These are phyloP conservation scores for Piscicola geometra DNA, from an alignment of 2,888 invertebrate species.

Conservation along the genomic window DNA sequence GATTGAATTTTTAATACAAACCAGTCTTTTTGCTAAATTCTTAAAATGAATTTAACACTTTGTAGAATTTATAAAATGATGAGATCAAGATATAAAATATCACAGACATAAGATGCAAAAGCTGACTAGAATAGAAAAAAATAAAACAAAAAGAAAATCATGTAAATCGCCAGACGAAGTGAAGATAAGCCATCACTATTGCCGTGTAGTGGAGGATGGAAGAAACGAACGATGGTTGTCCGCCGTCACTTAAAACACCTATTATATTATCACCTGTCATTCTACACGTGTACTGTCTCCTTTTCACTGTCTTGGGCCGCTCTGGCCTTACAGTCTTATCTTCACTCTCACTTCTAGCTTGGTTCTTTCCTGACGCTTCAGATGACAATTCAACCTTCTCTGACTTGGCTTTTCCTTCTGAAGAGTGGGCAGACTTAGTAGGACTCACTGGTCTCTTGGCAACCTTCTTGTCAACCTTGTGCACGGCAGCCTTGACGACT, in stretches of 20 bases:
- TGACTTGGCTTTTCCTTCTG: background rate
- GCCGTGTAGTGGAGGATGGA: too few species aligned
- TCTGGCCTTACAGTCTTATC: background rate
- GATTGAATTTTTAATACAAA: too few species aligned
- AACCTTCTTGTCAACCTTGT: background rate
- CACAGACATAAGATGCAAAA: background rate
- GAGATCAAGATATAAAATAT: slow-evolving; percentile 3
- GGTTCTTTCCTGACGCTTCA: too few species aligned
- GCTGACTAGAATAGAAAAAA: background rate
- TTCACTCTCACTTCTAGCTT: background rate
- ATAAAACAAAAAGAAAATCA: background rate
- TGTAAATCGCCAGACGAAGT: background rate
- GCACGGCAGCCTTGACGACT: background rate
- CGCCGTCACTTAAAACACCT: too few species aligned
- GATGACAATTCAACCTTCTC: too few species aligned
- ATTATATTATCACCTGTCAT: slow-evolving; percentile 12
- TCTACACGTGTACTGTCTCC: slow-evolving; percentile 5
- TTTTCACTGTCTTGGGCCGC: slow-evolving; percentile 10
- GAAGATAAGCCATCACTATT: too few species aligned
- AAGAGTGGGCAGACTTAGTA: background rate
- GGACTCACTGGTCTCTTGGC: background rate
- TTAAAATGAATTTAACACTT: too few species aligned
- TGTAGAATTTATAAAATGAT: background rate
- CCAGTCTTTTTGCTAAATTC: too few species aligned
- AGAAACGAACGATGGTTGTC: too few species aligned